These are phyloP conservation scores for Takifugu flavidus DNA, from an alignment of 2,113 vertebrate species.

Conservation along the genomic window DNA sequence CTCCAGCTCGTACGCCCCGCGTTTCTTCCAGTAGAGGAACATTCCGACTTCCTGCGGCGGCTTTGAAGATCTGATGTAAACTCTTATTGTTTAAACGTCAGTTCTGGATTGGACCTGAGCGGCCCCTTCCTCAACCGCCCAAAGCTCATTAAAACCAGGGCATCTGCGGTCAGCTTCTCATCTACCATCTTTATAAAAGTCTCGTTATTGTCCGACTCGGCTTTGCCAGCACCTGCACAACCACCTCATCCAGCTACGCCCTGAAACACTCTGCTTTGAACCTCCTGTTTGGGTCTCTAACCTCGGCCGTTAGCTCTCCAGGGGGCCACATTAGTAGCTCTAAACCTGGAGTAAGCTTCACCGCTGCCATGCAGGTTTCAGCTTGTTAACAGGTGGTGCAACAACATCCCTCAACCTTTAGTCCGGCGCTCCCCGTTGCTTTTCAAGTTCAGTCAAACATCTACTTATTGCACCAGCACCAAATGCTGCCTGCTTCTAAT, in stretches of 20 bases:
- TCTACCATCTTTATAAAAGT: constrained; percentile 31
- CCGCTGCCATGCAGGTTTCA: constrained; percentile 19
- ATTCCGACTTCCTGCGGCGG: constrained; percentile 56
- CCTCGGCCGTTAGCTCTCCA: constrained; percentile 13
- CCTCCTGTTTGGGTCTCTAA: constrained; percentile 26
- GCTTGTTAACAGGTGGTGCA: constrained; percentile 2
- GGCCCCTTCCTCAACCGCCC: not conserved
- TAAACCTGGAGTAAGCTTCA: constrained; percentile 8
- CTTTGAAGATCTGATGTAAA: not conserved
- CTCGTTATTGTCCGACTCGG: constrained; percentile 16
- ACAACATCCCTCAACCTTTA: constrained; percentile 5
- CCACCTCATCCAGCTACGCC: constrained; percentile 56
- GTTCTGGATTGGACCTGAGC: not conserved
- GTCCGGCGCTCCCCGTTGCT: constrained; percentile 5
- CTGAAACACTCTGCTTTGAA: constrained; percentile 56
- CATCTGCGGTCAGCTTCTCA: constrained; percentile 9
- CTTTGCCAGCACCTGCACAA: constrained; percentile 47
- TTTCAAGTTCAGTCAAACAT: constrained; percentile 19
- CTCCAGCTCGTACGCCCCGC: constrained; percentile 88
- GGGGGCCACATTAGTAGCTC: constrained; percentile 15
- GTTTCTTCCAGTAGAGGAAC: constrained; percentile 92
- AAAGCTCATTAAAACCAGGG: not conserved
- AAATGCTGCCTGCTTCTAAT: constrained; percentile 45
- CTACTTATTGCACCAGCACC: constrained; percentile 34
- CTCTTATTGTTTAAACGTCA: not conserved